phyloP scores from a whole-genome alignment of 2,888 invertebrate genomes.

The Pseudoips prasinana region DNA sequence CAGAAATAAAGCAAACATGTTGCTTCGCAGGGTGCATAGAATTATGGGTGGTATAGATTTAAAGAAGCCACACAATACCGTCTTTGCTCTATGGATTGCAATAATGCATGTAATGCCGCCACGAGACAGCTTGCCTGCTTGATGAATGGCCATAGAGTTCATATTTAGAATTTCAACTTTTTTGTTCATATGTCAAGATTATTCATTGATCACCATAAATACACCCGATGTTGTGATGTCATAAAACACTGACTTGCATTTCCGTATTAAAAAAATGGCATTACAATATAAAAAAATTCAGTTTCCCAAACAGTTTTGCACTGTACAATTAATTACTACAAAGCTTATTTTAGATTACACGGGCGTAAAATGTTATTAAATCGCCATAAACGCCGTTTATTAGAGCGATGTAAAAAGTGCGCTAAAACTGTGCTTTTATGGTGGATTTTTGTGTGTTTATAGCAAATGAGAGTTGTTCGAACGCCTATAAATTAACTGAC shows the following conservation, averaged over 20 bases:
- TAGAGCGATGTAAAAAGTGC: constrained; percentile 39
- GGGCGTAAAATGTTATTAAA: constrained; percentile 43
- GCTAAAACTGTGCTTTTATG: constrained; percentile 49
- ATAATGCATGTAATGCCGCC: constrained; percentile 5
- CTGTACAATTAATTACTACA: constrained; percentile 56
- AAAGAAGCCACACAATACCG: constrained; percentile 6
- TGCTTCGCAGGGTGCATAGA: too few relatives aligned
- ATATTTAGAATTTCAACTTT: too few relatives aligned
- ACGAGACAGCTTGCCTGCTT: constrained; percentile 4
- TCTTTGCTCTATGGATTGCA: constrained; percentile 4
- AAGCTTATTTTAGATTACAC: constrained; percentile 74
- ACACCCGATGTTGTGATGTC: too few relatives aligned
- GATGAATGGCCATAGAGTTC: too few relatives aligned
- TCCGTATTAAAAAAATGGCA: too few relatives aligned
- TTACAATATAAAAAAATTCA: too few relatives aligned
- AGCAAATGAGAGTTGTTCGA: constrained; percentile 68
- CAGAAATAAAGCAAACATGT: too few relatives aligned
- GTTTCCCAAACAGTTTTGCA: constrained; percentile 37
- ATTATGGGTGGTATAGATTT: constrained; percentile 1
- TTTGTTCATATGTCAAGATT: too few relatives aligned
- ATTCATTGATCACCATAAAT: too few relatives aligned
- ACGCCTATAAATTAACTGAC: constrained; percentile 78
- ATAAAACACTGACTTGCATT: too few relatives aligned
- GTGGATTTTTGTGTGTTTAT: constrained; percentile 60
- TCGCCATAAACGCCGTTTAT: constrained; percentile 49